Evolutionary conservation across 2,888 invertebrate genomes (phyloP), one percentile per base, ranked within the genome.

Genomic region (Trypoxylon attenuatum): DNA sequence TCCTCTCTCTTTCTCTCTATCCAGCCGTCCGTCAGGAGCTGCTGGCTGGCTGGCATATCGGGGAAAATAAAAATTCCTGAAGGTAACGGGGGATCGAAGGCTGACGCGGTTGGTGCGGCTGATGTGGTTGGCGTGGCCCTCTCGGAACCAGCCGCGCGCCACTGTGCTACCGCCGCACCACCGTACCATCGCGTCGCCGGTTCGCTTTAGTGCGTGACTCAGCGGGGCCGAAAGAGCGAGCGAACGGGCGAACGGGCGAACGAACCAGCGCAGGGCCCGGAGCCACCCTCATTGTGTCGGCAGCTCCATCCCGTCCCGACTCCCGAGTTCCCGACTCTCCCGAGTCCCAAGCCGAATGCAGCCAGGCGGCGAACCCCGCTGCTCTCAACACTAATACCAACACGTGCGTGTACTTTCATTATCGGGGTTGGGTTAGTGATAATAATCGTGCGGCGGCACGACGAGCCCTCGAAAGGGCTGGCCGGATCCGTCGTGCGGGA

Each of bases 121-220:
- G n/a, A 33, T 33, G 33, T 13, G 45, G 67, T 71, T 54, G 46
- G 53, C 45, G 57, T 64, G 64, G 69, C 69, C 71, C 69, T 74
- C 75, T 72, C 75, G 75, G n/a, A n/a, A n/a, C n/a, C n/a, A n/a
- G n/a, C n/a, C n/a, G n/a, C n/a, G n/a, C n/a, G n/a, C n/a, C n/a
- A n/a, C n/a, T n/a, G n/a, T n/a, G n/a, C n/a, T n/a, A n/a, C n/a
- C n/a, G n/a, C n/a, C n/a, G n/a, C n/a, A n/a, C n/a, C n/a, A n/a
- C n/a, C n/a, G n/a, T n/a, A n/a, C n/a, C n/a, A n/a, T n/a, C n/a
- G n/a, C n/a, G n/a, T n/a, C n/a, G n/a, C n/a, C 75, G 69, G 60
- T 71, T 69, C 67, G 67, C 67, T 72, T 67, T 74, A 65, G 78
- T 81, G 84, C 84, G 83, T 84, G 84, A 84, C 83, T 83, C 83